Evolutionary conservation across 2,888 invertebrate genomes (phyloP), one percentile per base, ranked within the genome.

Genomic region (Archaeoteleia sp.): DNA sequence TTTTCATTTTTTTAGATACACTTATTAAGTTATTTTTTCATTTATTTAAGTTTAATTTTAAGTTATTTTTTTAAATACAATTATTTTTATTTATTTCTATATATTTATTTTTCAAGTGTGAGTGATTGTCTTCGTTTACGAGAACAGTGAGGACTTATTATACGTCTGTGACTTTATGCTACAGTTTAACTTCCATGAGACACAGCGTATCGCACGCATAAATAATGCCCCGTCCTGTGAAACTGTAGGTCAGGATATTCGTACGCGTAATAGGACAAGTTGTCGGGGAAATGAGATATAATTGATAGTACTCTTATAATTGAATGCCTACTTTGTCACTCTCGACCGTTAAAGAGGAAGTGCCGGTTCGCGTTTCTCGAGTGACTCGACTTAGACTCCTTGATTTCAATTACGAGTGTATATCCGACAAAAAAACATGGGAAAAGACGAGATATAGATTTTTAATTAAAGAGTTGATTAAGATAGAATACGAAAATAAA

Each of bases 271-370:
- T n/a, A 9, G 6, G n/a, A 29, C 37, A 55, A 30, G 32, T 74
- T 54, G 68, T 62, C 57, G 68, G 57, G 63, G 70, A 74, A 75
- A 77, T 71, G 73, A 74, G 73, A 75, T 76, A 75, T n/a, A n/a
- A 77, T 77, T 77, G 73, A 74, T 75, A 72, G 66, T 54, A 70
- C 74, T 76, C 66, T 73, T 71, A 75, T 73, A 73, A 77, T 76
- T 76, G 73, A 76, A 73, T 71, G 67, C 57, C 71, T 73, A 72
- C 71, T 74, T 70, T 67, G 68, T 57, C 69, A 55, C 70, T 71
- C 66, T 65, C 68, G 32, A 46, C 65, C 49, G 74, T 75, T 75
- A 76, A 77, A 74, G 69, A 77, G 77, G 75, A 77, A 76, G 73
- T 74, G 70, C 51, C 70, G 70, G 67, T 51, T 74, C 60, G 62